Conservation (phyloP, 2,888 invertebrate genomes). For the Adela reaumurella region DNA sequence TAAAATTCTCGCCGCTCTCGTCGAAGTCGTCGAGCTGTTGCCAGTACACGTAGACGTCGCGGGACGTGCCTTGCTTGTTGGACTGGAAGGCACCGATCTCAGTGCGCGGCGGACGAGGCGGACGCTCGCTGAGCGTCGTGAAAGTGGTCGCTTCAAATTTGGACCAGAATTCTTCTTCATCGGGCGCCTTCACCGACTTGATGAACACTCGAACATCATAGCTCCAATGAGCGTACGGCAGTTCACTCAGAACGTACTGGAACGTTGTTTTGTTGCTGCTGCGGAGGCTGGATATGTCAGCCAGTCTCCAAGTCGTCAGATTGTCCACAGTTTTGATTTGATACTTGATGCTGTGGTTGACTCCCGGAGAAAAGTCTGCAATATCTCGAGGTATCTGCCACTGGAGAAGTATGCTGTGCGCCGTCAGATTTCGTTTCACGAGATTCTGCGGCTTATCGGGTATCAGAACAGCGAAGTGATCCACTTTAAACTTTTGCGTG, state of each 20-base stretch:
- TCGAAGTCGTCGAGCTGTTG: conserved; percentile 64
- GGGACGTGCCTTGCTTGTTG: conserved; percentile 9
- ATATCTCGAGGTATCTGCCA: conserved; percentile 38
- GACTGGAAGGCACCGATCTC: conserved; percentile 65
- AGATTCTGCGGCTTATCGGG: conserved; percentile 30
- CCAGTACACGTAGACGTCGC: conserved; percentile 75
- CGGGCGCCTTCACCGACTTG: conserved; percentile 46
- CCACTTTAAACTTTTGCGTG: conserved; percentile 47
- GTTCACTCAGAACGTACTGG: conserved; percentile 41
- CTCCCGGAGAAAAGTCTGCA: conserved; percentile 26
- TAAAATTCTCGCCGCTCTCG: conserved; percentile 72
- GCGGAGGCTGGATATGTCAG: conserved; percentile 27
- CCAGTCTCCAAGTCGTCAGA: conserved; percentile 35
- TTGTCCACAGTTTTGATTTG: conserved; percentile 47
- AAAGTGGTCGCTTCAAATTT: conserved; percentile 57
- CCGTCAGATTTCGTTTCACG: conserved; percentile 20
- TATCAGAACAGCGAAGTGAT: conserved; percentile 54
- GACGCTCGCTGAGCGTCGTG: conserved; percentile 58
- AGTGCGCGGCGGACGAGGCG: conserved; percentile 65
- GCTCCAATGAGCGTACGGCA: conserved; percentile 63
- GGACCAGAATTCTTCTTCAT: conserved; percentile 67
- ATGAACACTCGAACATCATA: conserved; percentile 72
- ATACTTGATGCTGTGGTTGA: conserved; percentile 42
- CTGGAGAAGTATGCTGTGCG: conserved; percentile 33
- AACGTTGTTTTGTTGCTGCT: conserved; percentile 30